Conservation (phyloP, 2,113 vertebrate genomes). For the Symphodus melops region DNA sequence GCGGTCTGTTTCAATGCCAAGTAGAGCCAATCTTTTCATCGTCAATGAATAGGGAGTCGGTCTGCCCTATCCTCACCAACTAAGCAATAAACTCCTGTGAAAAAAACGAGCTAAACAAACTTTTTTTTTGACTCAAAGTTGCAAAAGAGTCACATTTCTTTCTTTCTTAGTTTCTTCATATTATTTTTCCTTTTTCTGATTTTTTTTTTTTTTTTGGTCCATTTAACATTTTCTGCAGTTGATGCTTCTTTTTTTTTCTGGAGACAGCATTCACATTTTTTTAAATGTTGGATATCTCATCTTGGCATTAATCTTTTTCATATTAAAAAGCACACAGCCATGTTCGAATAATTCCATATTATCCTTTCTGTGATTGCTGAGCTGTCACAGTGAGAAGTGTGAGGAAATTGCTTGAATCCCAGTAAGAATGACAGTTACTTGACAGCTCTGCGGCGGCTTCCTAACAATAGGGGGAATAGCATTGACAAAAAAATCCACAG, state of each 20-base stretch:
- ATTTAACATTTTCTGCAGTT: conserved; percentile 12
- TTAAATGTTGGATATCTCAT: conserved; percentile 38
- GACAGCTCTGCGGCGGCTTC: conserved; percentile 61
- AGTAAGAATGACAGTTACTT: conserved; percentile 46
- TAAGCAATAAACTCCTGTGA: too few species aligned
- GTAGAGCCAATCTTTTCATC: not conserved
- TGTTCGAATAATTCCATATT: conserved; percentile 52
- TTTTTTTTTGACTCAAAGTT: not conserved
- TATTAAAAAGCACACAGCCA: conserved; percentile 40
- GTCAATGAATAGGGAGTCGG: not conserved
- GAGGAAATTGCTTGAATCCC: conserved; percentile 43
- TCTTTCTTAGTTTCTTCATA: not conserved
- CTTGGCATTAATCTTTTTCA: conserved; percentile 41
- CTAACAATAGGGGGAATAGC: conserved; percentile 31
- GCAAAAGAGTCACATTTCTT: not conserved
- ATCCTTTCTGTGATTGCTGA: conserved; percentile 35
- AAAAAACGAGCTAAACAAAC: not conserved
- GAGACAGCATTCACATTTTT: conserved; percentile 39
- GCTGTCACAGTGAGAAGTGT: conserved; percentile 39
- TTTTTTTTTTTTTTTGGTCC: conserved; percentile 13
- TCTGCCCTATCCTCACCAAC: not conserved
- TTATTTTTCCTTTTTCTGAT: not conserved
- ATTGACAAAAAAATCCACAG: not conserved
- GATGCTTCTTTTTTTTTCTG: conserved; percentile 18
- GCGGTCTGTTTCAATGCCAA: not conserved